Base-by-base conservation (phyloP, 2,113 vertebrate species). In the Gallinago paraguaiae region DNA sequence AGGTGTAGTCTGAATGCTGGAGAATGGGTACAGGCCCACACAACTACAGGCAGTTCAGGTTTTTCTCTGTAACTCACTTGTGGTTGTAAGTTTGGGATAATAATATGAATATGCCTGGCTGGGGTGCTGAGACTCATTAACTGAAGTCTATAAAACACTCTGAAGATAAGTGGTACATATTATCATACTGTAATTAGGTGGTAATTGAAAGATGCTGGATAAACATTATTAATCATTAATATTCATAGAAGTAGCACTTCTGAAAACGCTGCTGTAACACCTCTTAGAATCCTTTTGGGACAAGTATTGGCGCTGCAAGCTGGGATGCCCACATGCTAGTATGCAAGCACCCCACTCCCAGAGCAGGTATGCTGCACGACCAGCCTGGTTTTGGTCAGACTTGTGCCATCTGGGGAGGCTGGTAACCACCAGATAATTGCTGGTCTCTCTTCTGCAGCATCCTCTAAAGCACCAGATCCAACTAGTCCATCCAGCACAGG, bases 191-290 rank as follows among this genome's bases (percentile, higher is more conserved):
- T 97, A 97, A 97, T 97, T 94, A 95, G 80, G 82, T 96, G 53
- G 87, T 95, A 97, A 97, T 97, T 97, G 94, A 93, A 97, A 97
- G 85, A 94, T 97, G 82, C 91, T 97, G 88, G 88, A 94, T 93
- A 97, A 97, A 96, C 82, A 96, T 76, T 80, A 93, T 92, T 92
- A 94, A 92, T 95, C 86, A 96, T 97, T 95, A 95, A 90, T 95
- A 96, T 95, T 96, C 87, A 94, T 63, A 94, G 79, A 94, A 95
- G 76, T 54, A 96, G 89, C 72, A 92, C 83, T 96, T 95, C 54
- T 68, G 41, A 63, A 92, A 90, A 87, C 2, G 11, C 89, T 96
- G 75, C 33, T 72, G 28, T 41, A 92, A 70, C 82, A 96, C 87
- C 79, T 90, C 35, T 74, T 45, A 51, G 20, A 82, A 68, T 90